Conservation (phyloP, 2,888 invertebrate genomes). For the Eurytoma adleriae region DNA sequence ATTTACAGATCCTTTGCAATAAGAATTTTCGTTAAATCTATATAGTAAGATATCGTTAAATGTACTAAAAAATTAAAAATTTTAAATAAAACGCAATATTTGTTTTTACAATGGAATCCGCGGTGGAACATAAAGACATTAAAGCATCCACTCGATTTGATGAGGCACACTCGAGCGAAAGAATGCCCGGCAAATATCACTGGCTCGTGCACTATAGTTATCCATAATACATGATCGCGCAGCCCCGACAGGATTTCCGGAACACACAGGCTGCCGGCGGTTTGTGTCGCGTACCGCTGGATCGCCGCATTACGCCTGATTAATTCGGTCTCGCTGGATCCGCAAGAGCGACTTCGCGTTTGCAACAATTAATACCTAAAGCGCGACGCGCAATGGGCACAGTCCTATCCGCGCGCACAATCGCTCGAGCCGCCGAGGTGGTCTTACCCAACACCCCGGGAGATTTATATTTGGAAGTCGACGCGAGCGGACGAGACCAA, state of each 20-base stretch:
- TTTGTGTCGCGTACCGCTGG: not conserved
- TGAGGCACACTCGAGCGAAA: slow-evolving; percentile 37
- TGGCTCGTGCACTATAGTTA: slow-evolving; percentile 35
- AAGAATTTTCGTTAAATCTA: too few relatives aligned
- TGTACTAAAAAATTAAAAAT: too few relatives aligned
- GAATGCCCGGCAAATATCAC: slow-evolving; percentile 33
- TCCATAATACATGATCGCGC: slow-evolving; percentile 35
- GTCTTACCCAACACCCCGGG: slow-evolving; percentile 28
- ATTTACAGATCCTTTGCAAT: too few relatives aligned
- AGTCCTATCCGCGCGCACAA: too few relatives aligned
- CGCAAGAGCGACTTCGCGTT: slow-evolving; percentile 62
- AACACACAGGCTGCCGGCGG: slow-evolving; percentile 24
- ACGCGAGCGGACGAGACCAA: slow-evolving; percentile 21
- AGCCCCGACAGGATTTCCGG: slow-evolving; percentile 54
- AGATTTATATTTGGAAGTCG: slow-evolving; percentile 42
- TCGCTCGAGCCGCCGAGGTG: not conserved
- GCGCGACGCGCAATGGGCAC: not conserved
- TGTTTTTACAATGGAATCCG: too few relatives aligned
- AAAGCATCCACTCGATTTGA: slow-evolving; percentile 30
- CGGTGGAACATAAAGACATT: slow-evolving; percentile 25
- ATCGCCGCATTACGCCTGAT: slow-evolving; percentile 34
- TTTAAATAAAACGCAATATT: not conserved
- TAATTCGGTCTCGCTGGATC: slow-evolving; percentile 62
- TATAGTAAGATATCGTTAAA: too few relatives aligned
- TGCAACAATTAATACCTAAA: slow-evolving; percentile 65